These are phyloP conservation scores for Tychaedon coryphoeus DNA, from an alignment of 2,113 vertebrate species.

Conservation along the genomic window DNA sequence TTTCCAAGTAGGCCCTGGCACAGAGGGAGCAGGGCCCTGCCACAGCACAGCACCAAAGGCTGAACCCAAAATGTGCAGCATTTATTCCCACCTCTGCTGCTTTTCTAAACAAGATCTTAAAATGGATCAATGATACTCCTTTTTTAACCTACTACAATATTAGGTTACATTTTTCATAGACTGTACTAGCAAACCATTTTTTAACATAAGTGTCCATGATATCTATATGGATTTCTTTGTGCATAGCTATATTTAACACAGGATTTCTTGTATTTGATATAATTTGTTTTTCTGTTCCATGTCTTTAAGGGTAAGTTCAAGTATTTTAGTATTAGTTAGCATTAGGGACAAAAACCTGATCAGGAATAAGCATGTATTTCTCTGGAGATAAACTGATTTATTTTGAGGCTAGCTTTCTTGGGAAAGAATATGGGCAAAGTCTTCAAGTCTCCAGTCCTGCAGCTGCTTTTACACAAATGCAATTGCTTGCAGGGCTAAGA, in stretches of 20 bases:
- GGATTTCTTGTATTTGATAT: neutral
- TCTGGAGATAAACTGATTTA: neutral
- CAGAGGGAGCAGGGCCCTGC: neutral
- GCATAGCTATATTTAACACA: neutral
- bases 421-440: neutral
- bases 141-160: neutral
- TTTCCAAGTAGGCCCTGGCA: neutral
- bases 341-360: neutral
- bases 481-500: neutral
- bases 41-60: neutral
- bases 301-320: neutral
- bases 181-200: neutral
- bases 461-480: neutral
- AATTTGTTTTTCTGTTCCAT: neutral
- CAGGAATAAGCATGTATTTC: neutral
- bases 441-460: neutral
- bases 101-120: neutral
- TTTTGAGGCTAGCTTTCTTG: neutral
- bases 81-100: neutral
- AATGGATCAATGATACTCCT: neutral
- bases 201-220: accelerated
- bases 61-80: neutral
- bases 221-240: neutral
- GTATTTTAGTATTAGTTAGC: neutral
- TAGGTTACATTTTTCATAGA: neutral